Conservation (phyloP, 2,888 invertebrate genomes). For the Anoncus sp. region DNA sequence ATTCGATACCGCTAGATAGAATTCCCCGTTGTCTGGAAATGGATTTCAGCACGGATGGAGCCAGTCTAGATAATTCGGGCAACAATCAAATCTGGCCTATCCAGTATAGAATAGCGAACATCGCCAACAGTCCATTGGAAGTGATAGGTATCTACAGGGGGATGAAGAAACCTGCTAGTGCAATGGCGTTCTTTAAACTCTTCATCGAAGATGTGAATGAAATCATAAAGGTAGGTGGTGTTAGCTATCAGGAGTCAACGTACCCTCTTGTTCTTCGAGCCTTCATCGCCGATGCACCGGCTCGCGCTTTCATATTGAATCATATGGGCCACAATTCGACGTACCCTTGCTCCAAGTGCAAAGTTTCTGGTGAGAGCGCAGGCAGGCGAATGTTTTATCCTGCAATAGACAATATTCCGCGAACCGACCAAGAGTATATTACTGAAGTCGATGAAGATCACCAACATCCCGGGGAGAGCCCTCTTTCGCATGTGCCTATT, state of each 20-base stretch:
- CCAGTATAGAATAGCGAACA: constrained; percentile 45
- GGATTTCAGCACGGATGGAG: constrained; percentile 29
- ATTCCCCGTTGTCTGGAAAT: constrained; percentile 17
- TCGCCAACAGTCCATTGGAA: constrained; percentile 41
- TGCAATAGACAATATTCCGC: background rate
- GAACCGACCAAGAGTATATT: constrained; percentile 32
- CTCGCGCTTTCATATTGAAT: constrained; percentile 30
- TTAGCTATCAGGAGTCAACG: constrained; percentile 15
- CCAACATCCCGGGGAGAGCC: constrained; percentile 12
- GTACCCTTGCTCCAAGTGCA: constrained; percentile 39
- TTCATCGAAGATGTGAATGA: constrained; percentile 3
- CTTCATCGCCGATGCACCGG: constrained; percentile 35
- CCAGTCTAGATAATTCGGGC: constrained; percentile 9
- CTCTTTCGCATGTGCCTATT: constrained; percentile 21
- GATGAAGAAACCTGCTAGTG: constrained; percentile 22
- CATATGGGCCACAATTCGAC: constrained; percentile 23
- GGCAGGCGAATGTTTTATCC: background rate
- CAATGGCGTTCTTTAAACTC: constrained; percentile 3
- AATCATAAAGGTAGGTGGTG: constrained; percentile 35
- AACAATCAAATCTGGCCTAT: constrained; percentile 58
- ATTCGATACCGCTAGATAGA: background rate
- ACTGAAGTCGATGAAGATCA: constrained; percentile 15
- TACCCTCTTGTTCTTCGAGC: constrained; percentile 16
- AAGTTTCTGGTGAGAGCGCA: constrained; percentile 12
- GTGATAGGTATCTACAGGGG: constrained; percentile 61